A percentile compares a stretch with the other conserved stretches of the same genome.
phyloP scores from a whole-genome alignment of 2,888 invertebrate species.

The Cantharis rufa region DNA sequence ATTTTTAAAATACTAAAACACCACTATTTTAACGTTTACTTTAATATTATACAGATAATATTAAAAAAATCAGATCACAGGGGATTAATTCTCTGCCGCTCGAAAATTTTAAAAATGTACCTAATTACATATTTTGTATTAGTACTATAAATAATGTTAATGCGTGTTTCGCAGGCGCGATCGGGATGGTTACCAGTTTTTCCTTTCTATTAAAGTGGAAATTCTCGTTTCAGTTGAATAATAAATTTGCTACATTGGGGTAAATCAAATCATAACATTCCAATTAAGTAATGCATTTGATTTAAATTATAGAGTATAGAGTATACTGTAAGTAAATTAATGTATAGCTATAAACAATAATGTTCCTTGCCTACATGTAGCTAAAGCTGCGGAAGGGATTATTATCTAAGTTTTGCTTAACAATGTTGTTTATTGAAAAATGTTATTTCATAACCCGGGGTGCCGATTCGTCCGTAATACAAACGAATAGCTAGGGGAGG shows the following conservation, averaged over 20 bases:
- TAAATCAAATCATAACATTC: neutral
- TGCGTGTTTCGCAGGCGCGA: too few species aligned
- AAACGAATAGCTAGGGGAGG: neutral
- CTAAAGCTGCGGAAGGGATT: neutral
- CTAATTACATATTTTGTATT: too few species aligned
- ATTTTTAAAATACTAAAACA: too few species aligned
- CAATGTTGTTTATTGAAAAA: neutral
- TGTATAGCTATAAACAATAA: neutral
- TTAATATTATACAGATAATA: too few species aligned
- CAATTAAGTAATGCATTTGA: neutral
- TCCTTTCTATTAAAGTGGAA: neutral
- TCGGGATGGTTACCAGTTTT: too few species aligned
- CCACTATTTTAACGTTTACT: too few species aligned
- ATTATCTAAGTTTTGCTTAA: neutral
- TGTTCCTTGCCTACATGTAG: neutral
- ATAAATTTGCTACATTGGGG: neutral
- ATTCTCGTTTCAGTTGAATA: neutral
- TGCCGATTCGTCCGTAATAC: neutral
- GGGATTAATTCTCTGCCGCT: too few species aligned
- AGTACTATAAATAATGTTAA: too few species aligned
- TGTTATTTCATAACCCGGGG: neutral
- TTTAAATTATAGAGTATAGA: neutral
- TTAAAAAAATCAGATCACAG: too few species aligned
- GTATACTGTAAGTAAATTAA: neutral
- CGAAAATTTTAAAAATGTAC: too few species aligned